These are phyloP conservation scores for Paralichthys olivaceus DNA, from an alignment of 2,113 vertebrate species.

Conservation along the genomic window DNA sequence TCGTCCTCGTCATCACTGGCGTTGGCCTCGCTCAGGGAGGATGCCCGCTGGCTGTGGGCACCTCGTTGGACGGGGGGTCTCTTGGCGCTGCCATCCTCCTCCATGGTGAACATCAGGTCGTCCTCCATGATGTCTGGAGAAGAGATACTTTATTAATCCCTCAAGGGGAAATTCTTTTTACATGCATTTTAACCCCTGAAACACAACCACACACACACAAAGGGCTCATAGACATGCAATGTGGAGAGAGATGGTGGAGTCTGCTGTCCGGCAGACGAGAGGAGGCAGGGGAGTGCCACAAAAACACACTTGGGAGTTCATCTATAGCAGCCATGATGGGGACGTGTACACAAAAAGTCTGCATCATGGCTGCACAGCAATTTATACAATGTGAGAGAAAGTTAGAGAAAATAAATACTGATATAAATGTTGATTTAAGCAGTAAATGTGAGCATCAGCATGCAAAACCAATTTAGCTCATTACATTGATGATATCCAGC, in stretches of 20 bases:
- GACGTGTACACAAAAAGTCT: slow-evolving; percentile 9
- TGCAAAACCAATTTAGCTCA: background rate
- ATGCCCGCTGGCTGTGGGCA: background rate
- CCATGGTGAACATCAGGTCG: slow-evolving; percentile 96
- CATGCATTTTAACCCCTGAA: too few species aligned
- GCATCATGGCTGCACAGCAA: slow-evolving; percentile 20
- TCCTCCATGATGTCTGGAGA: slow-evolving; percentile 93
- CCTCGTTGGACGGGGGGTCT: slow-evolving; percentile 44
- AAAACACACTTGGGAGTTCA: background rate
- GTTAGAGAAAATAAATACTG: background rate
- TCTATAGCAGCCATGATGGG: slow-evolving; percentile 17
- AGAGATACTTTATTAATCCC: too few species aligned
- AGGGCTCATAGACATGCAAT: too few species aligned
- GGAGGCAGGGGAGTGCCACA: background rate
- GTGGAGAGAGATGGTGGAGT: too few species aligned
- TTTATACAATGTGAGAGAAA: background rate
- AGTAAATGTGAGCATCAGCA: background rate
- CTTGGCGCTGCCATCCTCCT: slow-evolving; percentile 86
- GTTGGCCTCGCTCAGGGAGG: slow-evolving; percentile 76
- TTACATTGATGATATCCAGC: background rate
- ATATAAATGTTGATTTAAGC: background rate
- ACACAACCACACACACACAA: too few species aligned
- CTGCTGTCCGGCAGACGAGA: slow-evolving; percentile 14
- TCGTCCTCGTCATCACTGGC: slow-evolving; percentile 82
- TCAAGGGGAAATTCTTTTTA: too few species aligned